Conservation (phyloP, 2,113 vertebrate species). For the Onychostruthus taczanowskii region DNA sequence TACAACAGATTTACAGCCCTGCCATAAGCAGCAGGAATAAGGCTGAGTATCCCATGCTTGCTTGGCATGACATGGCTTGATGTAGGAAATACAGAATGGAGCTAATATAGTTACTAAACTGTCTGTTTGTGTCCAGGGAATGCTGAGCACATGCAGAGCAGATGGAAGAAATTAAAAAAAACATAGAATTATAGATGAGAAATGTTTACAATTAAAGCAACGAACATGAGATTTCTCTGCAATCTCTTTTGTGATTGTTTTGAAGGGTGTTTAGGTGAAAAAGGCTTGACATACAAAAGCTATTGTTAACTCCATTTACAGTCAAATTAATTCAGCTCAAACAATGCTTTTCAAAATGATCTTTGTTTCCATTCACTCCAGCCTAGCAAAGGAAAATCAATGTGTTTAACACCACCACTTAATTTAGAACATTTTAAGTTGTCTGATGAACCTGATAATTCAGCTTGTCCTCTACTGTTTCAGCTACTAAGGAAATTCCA, state of each 20-base stretch:
- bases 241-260: background rate
- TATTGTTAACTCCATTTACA: background rate
- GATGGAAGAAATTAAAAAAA: conserved; percentile 49
- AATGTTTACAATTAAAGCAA: background rate
- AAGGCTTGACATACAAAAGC: background rate
- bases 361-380: background rate
- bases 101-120: background rate
- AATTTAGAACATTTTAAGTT: conserved; percentile 62
- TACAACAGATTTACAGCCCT: background rate
- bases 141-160: background rate
- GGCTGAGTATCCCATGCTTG: background rate
- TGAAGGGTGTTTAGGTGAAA: background rate
- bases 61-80: background rate
- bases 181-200: background rate
- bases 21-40: background rate
- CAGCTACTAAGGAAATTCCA: conserved; percentile 75
- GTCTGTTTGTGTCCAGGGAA: background rate
- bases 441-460: conserved; percentile 64
- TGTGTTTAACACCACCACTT: background rate
- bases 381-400: background rate
- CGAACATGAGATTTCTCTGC: background rate
- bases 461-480: conserved; percentile 72
- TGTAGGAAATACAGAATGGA: background rate
- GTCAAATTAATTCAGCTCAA: background rate
- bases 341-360: background rate